Conservation (phyloP, 2,888 invertebrate species). For the Acleris sparsana region DNA sequence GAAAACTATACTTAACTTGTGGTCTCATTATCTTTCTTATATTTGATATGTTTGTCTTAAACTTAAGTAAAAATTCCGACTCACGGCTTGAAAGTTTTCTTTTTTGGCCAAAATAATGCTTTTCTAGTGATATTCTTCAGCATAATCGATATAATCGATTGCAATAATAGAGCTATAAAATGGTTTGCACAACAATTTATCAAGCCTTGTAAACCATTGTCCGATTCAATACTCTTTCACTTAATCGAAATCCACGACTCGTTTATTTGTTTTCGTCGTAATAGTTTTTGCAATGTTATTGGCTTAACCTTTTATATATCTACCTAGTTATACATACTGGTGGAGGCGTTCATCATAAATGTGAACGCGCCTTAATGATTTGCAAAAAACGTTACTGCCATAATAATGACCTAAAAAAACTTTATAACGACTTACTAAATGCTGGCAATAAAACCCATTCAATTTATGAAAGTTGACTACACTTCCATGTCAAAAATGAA, state of each 20-base stretch:
- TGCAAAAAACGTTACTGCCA: slow-evolving; percentile 2
- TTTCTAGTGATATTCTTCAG: background rate
- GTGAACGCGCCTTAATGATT: slow-evolving; percentile 8
- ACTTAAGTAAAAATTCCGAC: too few species aligned
- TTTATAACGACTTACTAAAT: background rate
- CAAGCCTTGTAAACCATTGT: background rate
- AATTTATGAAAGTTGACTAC: too few species aligned
- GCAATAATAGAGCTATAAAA: slow-evolving; percentile 8
- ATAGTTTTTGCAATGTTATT: background rate
- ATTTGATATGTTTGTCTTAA: too few species aligned
- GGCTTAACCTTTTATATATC: too few species aligned
- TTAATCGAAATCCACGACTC: background rate
- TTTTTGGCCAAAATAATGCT: background rate
- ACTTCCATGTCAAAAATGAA: too few species aligned
- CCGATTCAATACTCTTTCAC: slow-evolving; percentile 9
- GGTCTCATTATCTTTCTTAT: too few species aligned
- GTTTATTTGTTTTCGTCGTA: background rate
- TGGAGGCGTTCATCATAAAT: background rate
- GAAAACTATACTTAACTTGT: too few species aligned
- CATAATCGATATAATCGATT: slow-evolving; percentile 1
- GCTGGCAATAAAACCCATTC: background rate
- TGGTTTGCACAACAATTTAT: slow-evolving; percentile 1
- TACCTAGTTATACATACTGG: too few species aligned
- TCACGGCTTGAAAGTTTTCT: too few species aligned
- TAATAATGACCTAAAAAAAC: slow-evolving; percentile 12